These are phyloP conservation scores for Megalurothrips usitatus DNA, from an alignment of 2,888 invertebrate genomes.

Conservation along the genomic window DNA sequence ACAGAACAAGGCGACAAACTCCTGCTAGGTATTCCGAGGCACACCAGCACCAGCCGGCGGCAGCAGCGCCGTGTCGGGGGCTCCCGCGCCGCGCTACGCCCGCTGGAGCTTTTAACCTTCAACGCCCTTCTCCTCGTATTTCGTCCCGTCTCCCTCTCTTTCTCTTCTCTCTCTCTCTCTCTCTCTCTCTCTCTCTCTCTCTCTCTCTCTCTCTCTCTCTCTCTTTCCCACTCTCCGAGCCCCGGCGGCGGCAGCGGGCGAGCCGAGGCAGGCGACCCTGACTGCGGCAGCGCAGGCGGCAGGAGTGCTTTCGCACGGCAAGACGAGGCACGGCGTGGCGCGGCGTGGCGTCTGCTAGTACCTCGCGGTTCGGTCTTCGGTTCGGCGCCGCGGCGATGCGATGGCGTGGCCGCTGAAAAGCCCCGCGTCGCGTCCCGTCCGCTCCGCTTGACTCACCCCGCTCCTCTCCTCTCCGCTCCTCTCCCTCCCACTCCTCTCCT, in stretches of 20 bases:
- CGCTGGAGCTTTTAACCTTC: constrained; percentile 26
- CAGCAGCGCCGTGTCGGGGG: background rate
- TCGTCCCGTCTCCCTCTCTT: constrained; percentile 26
- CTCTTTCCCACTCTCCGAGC: background rate
- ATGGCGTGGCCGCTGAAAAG: background rate
- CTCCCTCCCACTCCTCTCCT: background rate
- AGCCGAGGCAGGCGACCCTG: constrained; percentile 1
- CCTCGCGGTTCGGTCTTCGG: background rate
- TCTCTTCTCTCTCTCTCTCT: constrained; percentile 6
- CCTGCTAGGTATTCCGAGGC: background rate
- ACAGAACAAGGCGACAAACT: background rate
- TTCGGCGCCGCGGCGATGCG: background rate
- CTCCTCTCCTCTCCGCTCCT: background rate
- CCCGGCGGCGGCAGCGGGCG: too few species aligned
- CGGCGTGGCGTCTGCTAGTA: background rate
- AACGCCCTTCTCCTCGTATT: constrained; percentile 13
- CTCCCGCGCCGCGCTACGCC: background rate
- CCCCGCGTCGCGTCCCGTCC: background rate
- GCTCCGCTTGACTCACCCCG: background rate
- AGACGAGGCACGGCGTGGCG: background rate
- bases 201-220: constrained; percentile 32
- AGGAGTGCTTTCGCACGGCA: constrained; percentile 12
- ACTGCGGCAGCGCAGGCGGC: background rate
- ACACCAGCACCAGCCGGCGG: background rate
- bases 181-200: constrained; percentile 31